A percentile compares a stretch with the other conserved stretches of the same genome.
These are phyloP conservation scores for Egretta garzetta DNA, from an alignment of 2,113 vertebrate genomes.

Conservation along the genomic window DNA sequence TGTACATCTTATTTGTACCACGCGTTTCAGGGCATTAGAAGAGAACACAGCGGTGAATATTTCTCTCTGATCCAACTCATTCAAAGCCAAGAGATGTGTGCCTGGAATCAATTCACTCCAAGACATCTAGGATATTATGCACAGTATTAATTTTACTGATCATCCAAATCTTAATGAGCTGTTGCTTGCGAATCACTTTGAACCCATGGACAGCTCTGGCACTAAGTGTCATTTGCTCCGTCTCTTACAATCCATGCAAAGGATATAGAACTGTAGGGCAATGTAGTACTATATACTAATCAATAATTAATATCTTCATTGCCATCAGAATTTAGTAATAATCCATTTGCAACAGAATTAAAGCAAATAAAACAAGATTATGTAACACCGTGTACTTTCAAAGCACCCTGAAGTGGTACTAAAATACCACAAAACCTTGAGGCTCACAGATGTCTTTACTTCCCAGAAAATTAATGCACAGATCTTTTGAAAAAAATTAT, in stretches of 20 bases:
- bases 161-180: background rate
- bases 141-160: background rate
- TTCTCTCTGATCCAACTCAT: background rate
- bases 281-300: background rate
- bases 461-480: background rate
- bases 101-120: background rate
- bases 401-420: background rate
- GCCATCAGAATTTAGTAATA: background rate
- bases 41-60: background rate
- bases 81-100: background rate
- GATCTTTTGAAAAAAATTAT: background rate
- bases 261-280: background rate
- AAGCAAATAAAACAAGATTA: background rate
- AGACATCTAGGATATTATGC: background rate
- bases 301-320: constrained; percentile 19
- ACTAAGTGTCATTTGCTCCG: background rate
- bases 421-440: background rate
- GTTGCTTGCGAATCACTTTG: background rate
- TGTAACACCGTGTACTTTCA: background rate
- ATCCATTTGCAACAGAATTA: background rate
- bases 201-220: background rate
- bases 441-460: background rate
- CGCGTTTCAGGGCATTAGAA: background rate
- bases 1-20: background rate
- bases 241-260: background rate